phyloP scores from a whole-genome alignment of 2,888 invertebrate species.

The Mythimna ferrago region DNA sequence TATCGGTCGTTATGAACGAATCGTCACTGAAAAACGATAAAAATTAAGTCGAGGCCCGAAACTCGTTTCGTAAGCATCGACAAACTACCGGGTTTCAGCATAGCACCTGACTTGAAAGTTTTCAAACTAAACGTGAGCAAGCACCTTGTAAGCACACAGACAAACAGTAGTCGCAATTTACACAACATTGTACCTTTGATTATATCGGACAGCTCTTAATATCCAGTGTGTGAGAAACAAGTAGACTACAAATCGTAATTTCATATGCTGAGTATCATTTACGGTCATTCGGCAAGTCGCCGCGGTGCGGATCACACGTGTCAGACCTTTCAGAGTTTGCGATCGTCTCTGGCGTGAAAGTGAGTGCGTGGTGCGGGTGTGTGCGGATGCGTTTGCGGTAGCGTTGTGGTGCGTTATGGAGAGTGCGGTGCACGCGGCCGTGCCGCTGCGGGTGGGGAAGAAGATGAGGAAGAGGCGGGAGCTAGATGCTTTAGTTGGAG shows the following conservation, averaged over 20 bases:
- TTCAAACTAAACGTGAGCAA: constrained; percentile 12
- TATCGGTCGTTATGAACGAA: constrained; percentile 46
- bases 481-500: constrained; percentile 93
- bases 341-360: constrained; percentile 68
- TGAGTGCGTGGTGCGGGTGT: constrained; percentile 62
- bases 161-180: constrained; percentile 58
- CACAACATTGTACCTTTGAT: constrained; percentile 31
- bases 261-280: constrained; percentile 66
- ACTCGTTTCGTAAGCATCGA: constrained; percentile 21
- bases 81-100: constrained; percentile 1
- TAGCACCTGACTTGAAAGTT: constrained; percentile 12
- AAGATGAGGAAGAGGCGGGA: constrained; percentile 95
- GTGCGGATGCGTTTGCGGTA: constrained; percentile 85
- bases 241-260: constrained; percentile 63
- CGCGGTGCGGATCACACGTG: constrained; percentile 75
- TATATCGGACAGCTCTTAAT: constrained; percentile 63
- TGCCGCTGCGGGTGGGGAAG: constrained; percentile 92
- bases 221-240: constrained; percentile 55
- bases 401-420: constrained; percentile 82
- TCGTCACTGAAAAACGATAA: constrained; percentile 44
- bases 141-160: constrained; percentile 44
- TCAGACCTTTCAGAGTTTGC: constrained; percentile 58
- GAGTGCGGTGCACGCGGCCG: constrained; percentile 91
- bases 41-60: constrained; percentile 18
- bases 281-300: constrained; percentile 77